A percentile compares a stretch with the other conserved stretches of the same genome.
Conservation (phyloP, 2,888 invertebrate species). For the Heliconius sara region DNA sequence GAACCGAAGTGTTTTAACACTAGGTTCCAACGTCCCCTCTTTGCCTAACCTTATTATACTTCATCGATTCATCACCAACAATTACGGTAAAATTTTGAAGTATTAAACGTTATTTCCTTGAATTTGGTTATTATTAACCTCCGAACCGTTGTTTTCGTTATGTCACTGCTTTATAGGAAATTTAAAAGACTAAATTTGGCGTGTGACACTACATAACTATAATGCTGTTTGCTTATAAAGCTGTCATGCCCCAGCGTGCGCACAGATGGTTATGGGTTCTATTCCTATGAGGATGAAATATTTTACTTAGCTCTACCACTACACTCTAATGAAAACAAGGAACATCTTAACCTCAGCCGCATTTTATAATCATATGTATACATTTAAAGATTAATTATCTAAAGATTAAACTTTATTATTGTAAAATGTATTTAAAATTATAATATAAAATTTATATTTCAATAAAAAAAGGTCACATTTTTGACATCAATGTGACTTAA, state of each 20-base stretch:
- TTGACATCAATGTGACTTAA: background rate
- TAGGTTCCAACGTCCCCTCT: no score
- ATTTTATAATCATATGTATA: no score
- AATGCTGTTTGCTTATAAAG: background rate
- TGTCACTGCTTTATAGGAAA: background rate
- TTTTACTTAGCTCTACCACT: background rate
- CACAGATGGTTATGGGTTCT: background rate
- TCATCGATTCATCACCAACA: background rate
- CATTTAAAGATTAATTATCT: background rate
- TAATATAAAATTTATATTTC: background rate
- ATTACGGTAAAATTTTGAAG: slow-evolving; percentile 4
- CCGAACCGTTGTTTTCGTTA: background rate
- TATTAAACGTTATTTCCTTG: background rate
- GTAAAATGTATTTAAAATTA: background rate
- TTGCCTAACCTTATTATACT: background rate
- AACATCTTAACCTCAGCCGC: no score
- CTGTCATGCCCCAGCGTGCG: no score
- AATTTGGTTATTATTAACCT: background rate
- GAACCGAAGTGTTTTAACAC: no score
- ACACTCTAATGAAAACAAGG: background rate
- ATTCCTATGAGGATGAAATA: background rate
- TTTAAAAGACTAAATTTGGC: background rate
- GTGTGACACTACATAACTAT: background rate
- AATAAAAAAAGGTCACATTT: background rate
- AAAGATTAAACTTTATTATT: background rate